Evolutionary conservation across 2,888 invertebrate species (phyloP).

Genomic region (Gonocerus acuteangulatus): DNA sequence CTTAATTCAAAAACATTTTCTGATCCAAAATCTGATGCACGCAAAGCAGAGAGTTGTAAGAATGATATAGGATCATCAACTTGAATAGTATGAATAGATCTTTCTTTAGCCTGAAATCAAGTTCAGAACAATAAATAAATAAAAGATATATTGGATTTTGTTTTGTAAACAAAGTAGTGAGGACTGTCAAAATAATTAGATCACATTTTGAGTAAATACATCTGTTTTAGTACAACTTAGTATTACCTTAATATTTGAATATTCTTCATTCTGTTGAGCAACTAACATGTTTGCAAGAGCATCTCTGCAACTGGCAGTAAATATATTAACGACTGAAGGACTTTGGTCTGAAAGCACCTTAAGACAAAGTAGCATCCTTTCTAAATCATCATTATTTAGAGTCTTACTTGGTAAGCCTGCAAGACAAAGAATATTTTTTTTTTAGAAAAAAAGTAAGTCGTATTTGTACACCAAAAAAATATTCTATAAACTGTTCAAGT

Average conservation of each 20-base stretch:
- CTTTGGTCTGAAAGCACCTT: slow-evolving; percentile 63
- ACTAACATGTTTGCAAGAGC: slow-evolving; percentile 76
- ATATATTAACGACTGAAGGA: slow-evolving; percentile 60
- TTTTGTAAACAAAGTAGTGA: too few relatives aligned
- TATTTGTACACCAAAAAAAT: too few relatives aligned
- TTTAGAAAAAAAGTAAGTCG: too few relatives aligned
- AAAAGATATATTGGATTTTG: too few relatives aligned
- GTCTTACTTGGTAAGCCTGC: slow-evolving; percentile 57
- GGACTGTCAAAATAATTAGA: too few relatives aligned
- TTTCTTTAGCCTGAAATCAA: slow-evolving; percentile 41
- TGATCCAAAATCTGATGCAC: slow-evolving; percentile 53
- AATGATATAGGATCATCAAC: slow-evolving; percentile 72
- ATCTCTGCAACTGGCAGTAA: slow-evolving; percentile 63
- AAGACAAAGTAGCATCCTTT: slow-evolving; percentile 77
- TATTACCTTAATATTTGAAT: slow-evolving; percentile 49
- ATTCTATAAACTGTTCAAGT: too few relatives aligned
- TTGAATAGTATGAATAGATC: slow-evolving; percentile 42
- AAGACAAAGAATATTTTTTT: too few relatives aligned
- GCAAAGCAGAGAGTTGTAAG: slow-evolving; percentile 62
- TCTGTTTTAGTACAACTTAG: background rate
- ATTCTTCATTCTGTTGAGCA: slow-evolving; percentile 67
- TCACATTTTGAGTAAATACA: too few relatives aligned
- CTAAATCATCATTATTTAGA: slow-evolving; percentile 92
- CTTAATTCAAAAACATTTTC: slow-evolving; percentile 91
- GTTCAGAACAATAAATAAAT: background rate